Evolutionary conservation across 2,113 vertebrate species (phyloP), one percentile per base, ranked within the genome.

Genomic region (Brachypodius melanocephalos): DNA sequence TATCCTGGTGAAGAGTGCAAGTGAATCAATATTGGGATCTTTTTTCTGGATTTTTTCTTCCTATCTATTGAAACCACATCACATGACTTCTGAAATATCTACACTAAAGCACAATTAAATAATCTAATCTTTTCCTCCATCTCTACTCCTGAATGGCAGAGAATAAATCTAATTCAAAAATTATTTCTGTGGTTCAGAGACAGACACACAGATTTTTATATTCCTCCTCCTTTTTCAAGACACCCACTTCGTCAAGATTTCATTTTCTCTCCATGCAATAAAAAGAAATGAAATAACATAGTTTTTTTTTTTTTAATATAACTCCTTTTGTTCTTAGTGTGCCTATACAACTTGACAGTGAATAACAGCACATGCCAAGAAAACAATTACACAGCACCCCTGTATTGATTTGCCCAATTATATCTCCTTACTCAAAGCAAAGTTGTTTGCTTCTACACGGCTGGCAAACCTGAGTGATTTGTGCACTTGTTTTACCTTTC

Each of bases 161-260:
- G n/a, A 89, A 92, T 75, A 91, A 96, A 95, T 93, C 69, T 94
- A 96, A 95, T 95, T 92, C 81, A 87, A 79, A 73, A 54, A 76
- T 66, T 86, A 75, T 94, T 79, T 79, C 40, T 84, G 25, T 81
- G 22, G 19, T 88, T 95, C 88, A 77, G 90, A 90, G 55, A 19
- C 82, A 93, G 75, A 76, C 71, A 66, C 34, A 59, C 10, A 72
- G 58, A 52, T 71, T 93, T 90, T 67, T 93, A 83, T 91, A 91
- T 83, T 94, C 75, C 36, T 88, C 32, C 72, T 92, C 68, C 52
- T 86, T 91, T 95, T 74, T 83, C 75, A 84, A 83, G 93, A 96
- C 88, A 94, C 95, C 79, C 88, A 86, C 82, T 93, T 95, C 87
- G 69, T 76, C 57, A 67, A 92, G 81, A 96, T 95, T 91, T 95